Base-by-base conservation (phyloP, 2,888 invertebrate genomes). In the Bombylius discolor region DNA sequence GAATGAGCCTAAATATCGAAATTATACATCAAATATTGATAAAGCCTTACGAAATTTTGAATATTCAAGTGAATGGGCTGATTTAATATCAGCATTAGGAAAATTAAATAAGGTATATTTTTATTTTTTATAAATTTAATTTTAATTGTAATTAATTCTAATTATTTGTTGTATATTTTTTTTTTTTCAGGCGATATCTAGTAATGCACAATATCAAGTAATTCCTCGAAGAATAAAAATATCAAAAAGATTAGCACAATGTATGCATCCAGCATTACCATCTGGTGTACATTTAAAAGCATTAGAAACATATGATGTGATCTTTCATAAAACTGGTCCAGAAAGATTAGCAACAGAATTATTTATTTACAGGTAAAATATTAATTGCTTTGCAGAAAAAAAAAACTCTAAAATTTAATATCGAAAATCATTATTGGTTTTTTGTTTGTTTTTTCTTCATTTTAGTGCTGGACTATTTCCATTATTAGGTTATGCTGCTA, bases 1-100 rank as follows among this genome's bases (percentile, higher is more conserved):
- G 78, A 84, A 83, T 64, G 89, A 89, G 73, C 81, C 86, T 31
- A 89, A 89, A 71, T 90, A 89, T 73, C 79, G 89, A 64, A 81
- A 84, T 78, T 85, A 87, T 71, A 85, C 85, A 62, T 81, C 83
- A 49, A 83, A 85, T 60, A 84, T 94, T 54, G 93, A 94, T 70
- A 91, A 89, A 72, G 90, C 90, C 14, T 76, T 94, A 60, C 89
- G 88, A 69, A 88, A 84, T 72, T 95, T 94, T 75, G 94, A 95
- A 68, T 88, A 87, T 68, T 90, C 92, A n/a, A 88, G 88, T 65
- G 93, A 94, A 80, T 94, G 94, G 94, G 90, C 93, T 56, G 94
- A 95, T 76, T 78, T 94, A 53, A 94, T 95, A 66, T 86, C 90
- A 55, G 91, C 92, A 6, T 75, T 95, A 42, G 89, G 87, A 52